Base-by-base conservation (phyloP, 2,888 invertebrate genomes). In the Ecdyonurus torrentis region DNA sequence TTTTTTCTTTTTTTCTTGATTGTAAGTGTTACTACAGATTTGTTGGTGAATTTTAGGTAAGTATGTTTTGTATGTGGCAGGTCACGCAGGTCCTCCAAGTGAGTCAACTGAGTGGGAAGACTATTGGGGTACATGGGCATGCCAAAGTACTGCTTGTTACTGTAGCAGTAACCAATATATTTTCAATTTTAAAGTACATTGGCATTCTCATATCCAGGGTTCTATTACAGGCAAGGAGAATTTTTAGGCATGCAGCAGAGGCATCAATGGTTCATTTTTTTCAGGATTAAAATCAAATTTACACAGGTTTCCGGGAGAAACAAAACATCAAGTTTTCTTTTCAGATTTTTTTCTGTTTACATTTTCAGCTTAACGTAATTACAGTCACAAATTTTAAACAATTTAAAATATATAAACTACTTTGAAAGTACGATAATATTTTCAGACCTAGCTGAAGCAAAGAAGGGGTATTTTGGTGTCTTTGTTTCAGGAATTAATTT, bases 151-250 rank as follows among this genome's bases (percentile, higher is more conserved):
- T n/a, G n/a, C n/a, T n/a, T n/a, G n/a, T n/a, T n/a, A n/a, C n/a
- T n/a, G n/a, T n/a, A n/a, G n/a, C n/a, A n/a, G n/a, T n/a, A n/a
- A n/a, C n/a, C 22, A 2, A 63, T 10, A 24, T 63, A 24, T 60
- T 60, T 63, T 60, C 55, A 63, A 61, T 25, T 58, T 62, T n/a
- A n/a, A n/a, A n/a, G n/a, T n/a, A n/a, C n/a, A 10, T 5, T 37
- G 37, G 37, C 37, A 37, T 37, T 5, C 15, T 58, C 53, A 63
- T 63, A 52, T 63, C 63, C 59, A 63, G 62, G 24, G 55, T 65
- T 65, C 62, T 65, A 60, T 65, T 65, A 64, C 65, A 65, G 65
- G 65, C 63, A 63, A 63, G 63, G 63, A 59, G 59, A 53, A 52
- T 59, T 59, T n/a, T 59, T 63, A 63, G 63, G 59, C 60, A 59